Evolutionary conservation across 1,140 invertebrate genomes (phyloP).

Genomic region (Rhyzopertha dominica): DNA sequence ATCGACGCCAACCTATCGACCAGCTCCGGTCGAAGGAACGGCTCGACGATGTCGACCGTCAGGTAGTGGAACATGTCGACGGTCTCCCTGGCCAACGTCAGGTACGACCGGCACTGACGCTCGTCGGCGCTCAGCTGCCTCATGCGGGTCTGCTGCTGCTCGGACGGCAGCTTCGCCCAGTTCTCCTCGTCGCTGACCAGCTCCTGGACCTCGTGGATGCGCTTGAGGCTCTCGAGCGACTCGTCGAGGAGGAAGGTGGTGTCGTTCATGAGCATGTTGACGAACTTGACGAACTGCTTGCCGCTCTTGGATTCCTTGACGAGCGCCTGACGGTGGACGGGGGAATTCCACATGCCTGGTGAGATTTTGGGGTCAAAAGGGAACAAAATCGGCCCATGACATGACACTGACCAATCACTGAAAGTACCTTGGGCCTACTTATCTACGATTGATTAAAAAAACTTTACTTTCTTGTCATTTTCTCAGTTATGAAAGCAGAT

Average conservation of each 20-base stretch:
- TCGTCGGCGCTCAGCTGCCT: conserved; percentile 85
- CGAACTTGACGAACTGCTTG: conserved; percentile 94
- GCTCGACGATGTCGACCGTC: conserved; percentile 89
- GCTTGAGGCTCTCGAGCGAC: conserved; percentile 88
- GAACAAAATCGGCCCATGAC: neutral
- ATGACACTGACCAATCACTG: no score
- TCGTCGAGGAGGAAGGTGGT: conserved; percentile 97
- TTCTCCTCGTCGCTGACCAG: conserved; percentile 63
- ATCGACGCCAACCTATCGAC: conserved; percentile 92
- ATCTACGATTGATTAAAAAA: no score
- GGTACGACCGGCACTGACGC: conserved; percentile 89
- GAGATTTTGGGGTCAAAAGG: no score
- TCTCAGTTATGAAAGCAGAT: no score
- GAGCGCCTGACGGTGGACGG: conserved; percentile 60
- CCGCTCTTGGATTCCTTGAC: conserved; percentile 77
- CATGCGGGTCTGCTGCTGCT: conserved; percentile 71
- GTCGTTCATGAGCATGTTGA: conserved; percentile 99
- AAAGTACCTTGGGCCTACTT: no score
- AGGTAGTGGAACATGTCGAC: conserved; percentile 98
- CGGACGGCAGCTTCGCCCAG: conserved; percentile 61
- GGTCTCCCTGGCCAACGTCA: conserved; percentile 91
- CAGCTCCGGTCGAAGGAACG: conserved; percentile 87
- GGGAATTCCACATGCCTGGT: conserved; percentile 42
- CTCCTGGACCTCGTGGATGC: conserved; percentile 93
- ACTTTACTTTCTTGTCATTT: no score